phyloP scores from a whole-genome alignment of 2,797 vertebrate genomes.

The Tympanoctomys barrerae region DNA sequence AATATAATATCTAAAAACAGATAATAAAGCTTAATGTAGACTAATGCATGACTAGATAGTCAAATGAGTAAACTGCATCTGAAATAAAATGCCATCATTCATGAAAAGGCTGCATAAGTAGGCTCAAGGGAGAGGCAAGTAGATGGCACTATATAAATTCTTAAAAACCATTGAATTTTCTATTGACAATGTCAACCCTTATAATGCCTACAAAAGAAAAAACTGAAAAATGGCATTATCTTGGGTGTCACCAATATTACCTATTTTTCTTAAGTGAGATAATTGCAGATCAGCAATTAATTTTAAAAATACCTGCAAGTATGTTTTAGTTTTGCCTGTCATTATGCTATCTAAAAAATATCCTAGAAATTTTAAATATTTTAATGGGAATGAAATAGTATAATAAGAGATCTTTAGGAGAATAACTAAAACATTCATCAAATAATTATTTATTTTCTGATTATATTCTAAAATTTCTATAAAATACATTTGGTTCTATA shows the following conservation, averaged over 20 bases:
- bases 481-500: not conserved
- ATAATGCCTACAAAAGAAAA: slow-evolving; percentile 53
- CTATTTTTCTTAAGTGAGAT: slow-evolving; percentile 57
- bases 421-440: not conserved
- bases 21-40: slow-evolving; percentile 63
- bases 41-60: slow-evolving; percentile 47
- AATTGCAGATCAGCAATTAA: slow-evolving; percentile 37
- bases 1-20: slow-evolving; percentile 65
- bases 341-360: slow-evolving; percentile 11
- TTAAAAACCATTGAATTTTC: slow-evolving; percentile 52
- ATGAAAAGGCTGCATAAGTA: slow-evolving; percentile 39
- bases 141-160: slow-evolving; percentile 59
- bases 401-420: slow-evolving; percentile 7
- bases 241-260: slow-evolving; percentile 5
- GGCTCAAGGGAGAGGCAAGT: slow-evolving; percentile 27
- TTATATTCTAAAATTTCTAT: slow-evolving; percentile 3
- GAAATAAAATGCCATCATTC: slow-evolving; percentile 62
- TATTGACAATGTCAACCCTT: slow-evolving; percentile 22
- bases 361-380: not conserved
- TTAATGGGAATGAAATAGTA: not conserved
- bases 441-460: slow-evolving; percentile 37
- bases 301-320: slow-evolving; percentile 38
- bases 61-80: slow-evolving; percentile 45
- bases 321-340: slow-evolving; percentile 18
- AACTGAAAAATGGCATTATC: slow-evolving; percentile 1